Base-by-base conservation (phyloP, 2,888 invertebrate genomes). In the Keiferia lycopersicella region DNA sequence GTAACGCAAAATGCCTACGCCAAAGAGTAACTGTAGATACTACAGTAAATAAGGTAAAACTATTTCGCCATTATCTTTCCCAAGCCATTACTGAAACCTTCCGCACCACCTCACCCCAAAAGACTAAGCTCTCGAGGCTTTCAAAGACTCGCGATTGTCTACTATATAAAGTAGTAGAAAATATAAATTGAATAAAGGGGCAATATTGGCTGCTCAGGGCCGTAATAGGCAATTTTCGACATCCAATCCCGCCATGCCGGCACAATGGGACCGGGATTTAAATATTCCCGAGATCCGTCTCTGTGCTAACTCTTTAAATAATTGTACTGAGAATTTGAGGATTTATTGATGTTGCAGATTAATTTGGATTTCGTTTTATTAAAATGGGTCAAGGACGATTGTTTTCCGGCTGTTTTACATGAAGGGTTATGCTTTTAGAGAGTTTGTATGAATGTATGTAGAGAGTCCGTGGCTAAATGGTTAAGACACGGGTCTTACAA, bases 161-260 rank as follows among this genome's bases (percentile, higher is more conserved):
- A 74, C 80, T 80, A 85, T 80, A 86, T 84, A 85, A 83, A 84
- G 79, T 80, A 87, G 83, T 78, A 81, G 80, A 80, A 82, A 45
- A 79, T 74, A 84, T 87, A 87, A 89, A 90, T 90, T 87, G 87
- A 83, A 88, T 88, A 83, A 86, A 85, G 84, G 80, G 80, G 88
- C 86, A 86, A 88, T 88, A 87, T 84, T 80, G 56, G 56, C 34
- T 56, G 77, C 83, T 83, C 85, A 79, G 77, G 76, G 82, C 73
- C 77, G 85, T 89, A 89, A 90, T 89, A 88, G 88, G 81, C 90
- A 87, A 91, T 91, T 87, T 84, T 87, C 86, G 86, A 86, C 87
- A 84, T 88, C 82, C 87, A 84, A 87, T 87, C 83, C 79, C 71
- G 69, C 68, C 45, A 87, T 87, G 83, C 79, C 71, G 69, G 68